Evolutionary conservation across 30 jellyfish, hydroid and myxozoan genomes (phyloP), one percentile per base, ranked within the genome.

Genomic region (Hydractinia echinata): DNA sequence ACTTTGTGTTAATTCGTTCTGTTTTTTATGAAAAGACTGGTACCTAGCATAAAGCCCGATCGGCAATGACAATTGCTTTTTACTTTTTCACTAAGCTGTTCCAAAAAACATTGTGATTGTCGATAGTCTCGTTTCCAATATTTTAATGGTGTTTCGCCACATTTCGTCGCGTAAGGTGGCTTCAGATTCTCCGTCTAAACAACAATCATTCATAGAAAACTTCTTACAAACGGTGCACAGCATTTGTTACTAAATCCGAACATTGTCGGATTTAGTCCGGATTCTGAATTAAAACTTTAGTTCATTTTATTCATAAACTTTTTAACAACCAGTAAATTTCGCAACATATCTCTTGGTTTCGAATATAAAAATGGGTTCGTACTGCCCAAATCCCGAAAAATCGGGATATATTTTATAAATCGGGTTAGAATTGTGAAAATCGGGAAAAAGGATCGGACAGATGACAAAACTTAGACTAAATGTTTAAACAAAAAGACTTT

Each of bases 21-120:
- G 44, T 30, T 30, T 30, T 30, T 30, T 30, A 30, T 30, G 44
- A 30, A 30, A 30, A 30, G 44, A 30, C 44, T 30, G 44, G 9
- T 83, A 93, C 99, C 99, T 88, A 96, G 95, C 99, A 94, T 94
- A 71, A 94, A 94, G 16, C 74, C 68, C 0, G 95, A 95, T 51
- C 97, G 72, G 76, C 99, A 94, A 13, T 83, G 61, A 86, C 99
- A 94, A 61, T 88, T 82, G 64, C 52, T 68, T 21, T 81, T 77
- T 30, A 94, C 93, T 44, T 52, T 56, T 7, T 88, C 87, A 7
- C 87, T 61, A 54, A 94, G 89, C 86, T 88, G 93, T 74, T 94
- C 99, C 73, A 86, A 62, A 66, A 88, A 85, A 74, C 99, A 94
- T 8, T 89, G 85, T 14, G 99, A 88, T 71, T 85, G 90, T 79